Base-by-base conservation (phyloP, 2,888 invertebrate genomes). In the Rotaria sp. region DNA sequence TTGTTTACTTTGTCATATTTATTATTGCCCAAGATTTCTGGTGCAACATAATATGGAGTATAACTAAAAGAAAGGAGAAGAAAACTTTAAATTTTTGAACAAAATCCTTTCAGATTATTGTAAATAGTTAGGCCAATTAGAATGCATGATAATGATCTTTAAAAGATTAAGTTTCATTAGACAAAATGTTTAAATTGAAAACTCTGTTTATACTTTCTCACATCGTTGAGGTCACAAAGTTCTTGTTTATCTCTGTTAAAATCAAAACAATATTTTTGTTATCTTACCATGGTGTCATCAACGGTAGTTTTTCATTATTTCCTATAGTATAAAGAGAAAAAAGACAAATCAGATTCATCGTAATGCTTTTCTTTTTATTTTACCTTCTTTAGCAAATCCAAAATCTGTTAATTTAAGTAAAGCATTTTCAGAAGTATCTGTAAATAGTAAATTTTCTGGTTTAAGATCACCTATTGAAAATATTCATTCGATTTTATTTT, bases 361-460 rank as follows among this genome's bases (percentile, higher is more conserved):
- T 30, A 8, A 35, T n/a, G 15, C 35, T 67, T 67, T 18, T 35
- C 11, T 18, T 30, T 18, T 67, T 18, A 18, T 13, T 35, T 67
- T 67, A 67, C 67, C 67, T 38, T 67, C 67, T 67, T 67, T 67
- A 5, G 67, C 67, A 67, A 67, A 67, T 26, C 80, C 99, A 92
- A 99, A 99, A 92, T 99, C 99, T 2, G 98, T 99, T 89, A 99
- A 92, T 91, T 99, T 99, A 87, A 99, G 93, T 87, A 94, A 93
- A n/a, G 95, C 96, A 45, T 84, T 41, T 26, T 80, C 80, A 92
- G 93, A 89, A 93, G 94, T 41, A 87, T 89, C 89, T 84, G 88
- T 88, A 92, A 97, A 98, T 2, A 99, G 92, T 84, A 99, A 92
- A 92, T 99, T 99, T 92, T 98, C 98, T 24, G 93, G 93, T 91